Evolutionary conservation across 2,888 invertebrate genomes (phyloP).

Genomic region (Pterobdella sp.): DNA sequence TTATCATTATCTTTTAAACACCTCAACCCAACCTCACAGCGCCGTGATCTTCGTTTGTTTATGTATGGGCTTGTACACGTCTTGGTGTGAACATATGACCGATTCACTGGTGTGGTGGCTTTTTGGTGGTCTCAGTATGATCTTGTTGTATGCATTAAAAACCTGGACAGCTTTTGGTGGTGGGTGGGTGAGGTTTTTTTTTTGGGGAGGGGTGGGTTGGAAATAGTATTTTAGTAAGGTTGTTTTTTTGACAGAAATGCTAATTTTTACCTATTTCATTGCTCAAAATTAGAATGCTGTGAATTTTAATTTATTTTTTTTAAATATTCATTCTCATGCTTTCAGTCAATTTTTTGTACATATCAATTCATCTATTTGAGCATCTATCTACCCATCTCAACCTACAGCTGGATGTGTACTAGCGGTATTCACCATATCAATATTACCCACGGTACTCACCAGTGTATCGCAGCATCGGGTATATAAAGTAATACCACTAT

Average conservation of each 20-base stretch:
- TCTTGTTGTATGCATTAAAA: not conserved
- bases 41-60: not conserved
- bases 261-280: not conserved
- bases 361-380: not conserved
- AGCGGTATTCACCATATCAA: constrained; percentile 45
- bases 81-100: not conserved
- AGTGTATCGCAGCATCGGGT: constrained; percentile 43
- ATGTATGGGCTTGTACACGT: not conserved
- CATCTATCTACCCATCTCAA: not conserved
- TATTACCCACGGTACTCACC: constrained; percentile 48
- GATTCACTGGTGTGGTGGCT: not conserved
- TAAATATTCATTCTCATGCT: not conserved
- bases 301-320: not conserved
- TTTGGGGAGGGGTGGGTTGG: not conserved
- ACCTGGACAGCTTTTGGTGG: constrained; percentile 7
- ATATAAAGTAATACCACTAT: constrained; percentile 40
- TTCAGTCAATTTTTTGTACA: not conserved
- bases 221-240: no score
- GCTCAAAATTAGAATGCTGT: not conserved
- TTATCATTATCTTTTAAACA: not conserved
- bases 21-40: not conserved
- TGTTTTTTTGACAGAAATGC: no score
- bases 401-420: constrained; percentile 45
- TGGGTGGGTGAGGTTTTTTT: no score
- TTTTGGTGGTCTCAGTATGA: not conserved